Conservation (phyloP, 1,140 invertebrate genomes). For the Hormaphis cornu region DNA sequence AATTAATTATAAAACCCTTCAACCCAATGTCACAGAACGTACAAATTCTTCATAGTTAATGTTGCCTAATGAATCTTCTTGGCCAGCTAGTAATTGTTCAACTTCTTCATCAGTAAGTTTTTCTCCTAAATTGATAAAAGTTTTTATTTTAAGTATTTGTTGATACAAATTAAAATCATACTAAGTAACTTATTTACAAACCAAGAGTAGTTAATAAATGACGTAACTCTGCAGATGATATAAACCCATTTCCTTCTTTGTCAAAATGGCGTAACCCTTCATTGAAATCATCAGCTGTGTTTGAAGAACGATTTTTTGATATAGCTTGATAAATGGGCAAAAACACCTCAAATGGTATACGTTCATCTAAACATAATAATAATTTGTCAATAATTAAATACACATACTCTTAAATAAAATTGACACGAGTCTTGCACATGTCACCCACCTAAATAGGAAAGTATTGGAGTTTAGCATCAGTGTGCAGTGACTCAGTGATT, state of each 20-base stretch:
- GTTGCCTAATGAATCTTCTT: constrained; percentile 98
- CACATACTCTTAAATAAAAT: too few species aligned
- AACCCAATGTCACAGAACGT: constrained; percentile 88
- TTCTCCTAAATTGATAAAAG: constrained; percentile 48
- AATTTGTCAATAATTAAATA: neutral
- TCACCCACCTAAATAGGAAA: too few species aligned
- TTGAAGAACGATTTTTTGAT: constrained; percentile 77
- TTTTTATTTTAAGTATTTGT: neutral
- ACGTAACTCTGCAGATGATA: constrained; percentile 92
- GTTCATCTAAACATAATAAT: constrained; percentile 59
- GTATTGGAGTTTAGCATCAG: too few species aligned
- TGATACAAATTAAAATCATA: neutral
- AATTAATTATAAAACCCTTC: constrained; percentile 36
- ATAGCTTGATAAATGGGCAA: constrained; percentile 95
- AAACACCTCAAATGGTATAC: constrained; percentile 98
- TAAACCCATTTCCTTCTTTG: constrained; percentile 97
- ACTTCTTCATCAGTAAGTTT: constrained; percentile 71
- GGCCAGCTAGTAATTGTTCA: constrained; percentile 86
- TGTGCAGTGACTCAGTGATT: too few species aligned
- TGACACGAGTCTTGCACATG: neutral
- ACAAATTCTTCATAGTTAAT: constrained; percentile 99
- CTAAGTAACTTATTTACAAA: constrained; percentile 37
- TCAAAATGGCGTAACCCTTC: constrained; percentile 95
- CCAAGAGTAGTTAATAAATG: constrained; percentile 93
- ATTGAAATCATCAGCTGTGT: constrained; percentile 93